phyloP scores from a whole-genome alignment of 2,113 vertebrate genomes.

The Anguilla rostrata region DNA sequence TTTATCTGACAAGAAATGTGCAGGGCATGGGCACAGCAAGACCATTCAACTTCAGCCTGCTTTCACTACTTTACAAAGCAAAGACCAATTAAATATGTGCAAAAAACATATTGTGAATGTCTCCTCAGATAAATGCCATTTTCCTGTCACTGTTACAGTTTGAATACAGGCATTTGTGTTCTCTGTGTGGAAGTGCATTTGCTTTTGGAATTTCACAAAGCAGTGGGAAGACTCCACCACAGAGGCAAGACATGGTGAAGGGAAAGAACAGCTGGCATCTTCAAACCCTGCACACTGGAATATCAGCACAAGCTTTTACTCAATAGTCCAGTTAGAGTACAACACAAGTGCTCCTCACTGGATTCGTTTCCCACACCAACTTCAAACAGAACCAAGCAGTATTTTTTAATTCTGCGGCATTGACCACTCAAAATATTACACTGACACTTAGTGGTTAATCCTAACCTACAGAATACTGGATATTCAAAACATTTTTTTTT shows the following conservation, averaged over 20 bases:
- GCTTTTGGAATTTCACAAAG: background rate
- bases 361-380: background rate
- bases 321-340: background rate
- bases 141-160: background rate
- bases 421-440: conserved; percentile 3
- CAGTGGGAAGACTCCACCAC: conserved; percentile 3
- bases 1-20: background rate
- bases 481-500: background rate
- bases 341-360: background rate
- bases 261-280: background rate
- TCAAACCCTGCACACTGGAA: background rate
- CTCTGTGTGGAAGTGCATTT: background rate
- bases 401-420: background rate
- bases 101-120: background rate
- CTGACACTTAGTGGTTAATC: conserved; percentile 3
- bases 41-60: background rate
- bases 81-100: background rate
- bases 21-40: background rate
- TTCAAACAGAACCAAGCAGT: conserved; percentile 1
- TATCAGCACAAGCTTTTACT: background rate
- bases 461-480: conserved; percentile 9
- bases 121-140: background rate
- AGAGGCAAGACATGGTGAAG: background rate
- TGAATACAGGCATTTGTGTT: background rate
- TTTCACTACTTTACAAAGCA: background rate